Evolutionary conservation across 2,113 vertebrate genomes (phyloP).

Genomic region (Felis catus): DNA sequence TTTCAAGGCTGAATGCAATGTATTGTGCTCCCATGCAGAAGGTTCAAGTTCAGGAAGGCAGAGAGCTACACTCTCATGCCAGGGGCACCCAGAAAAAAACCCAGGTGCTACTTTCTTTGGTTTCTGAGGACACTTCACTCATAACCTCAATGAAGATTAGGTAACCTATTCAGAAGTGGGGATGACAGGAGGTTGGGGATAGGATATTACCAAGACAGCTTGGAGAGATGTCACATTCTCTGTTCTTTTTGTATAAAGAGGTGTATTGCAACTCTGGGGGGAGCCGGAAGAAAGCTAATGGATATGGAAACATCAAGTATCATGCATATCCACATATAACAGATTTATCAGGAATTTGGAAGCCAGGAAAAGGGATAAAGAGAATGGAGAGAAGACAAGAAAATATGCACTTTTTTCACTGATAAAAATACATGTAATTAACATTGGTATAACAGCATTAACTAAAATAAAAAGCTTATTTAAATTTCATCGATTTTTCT

Average conservation of each 20-base stretch:
- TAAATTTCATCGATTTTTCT: background rate
- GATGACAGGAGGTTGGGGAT: background rate
- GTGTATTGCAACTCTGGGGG: background rate
- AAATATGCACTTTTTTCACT: background rate
- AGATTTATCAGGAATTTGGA: background rate
- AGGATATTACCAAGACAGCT: conserved; percentile 20
- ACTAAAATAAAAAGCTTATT: background rate
- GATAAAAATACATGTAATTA: background rate
- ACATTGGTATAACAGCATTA: background rate
- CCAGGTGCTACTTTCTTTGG: conserved; percentile 19
- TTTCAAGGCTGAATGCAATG: background rate
- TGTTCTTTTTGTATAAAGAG: background rate
- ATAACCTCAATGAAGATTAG: background rate
- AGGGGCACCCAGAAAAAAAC: background rate
- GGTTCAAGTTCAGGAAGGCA: background rate
- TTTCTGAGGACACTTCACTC: background rate
- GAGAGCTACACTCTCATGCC: background rate
- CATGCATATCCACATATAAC: background rate
- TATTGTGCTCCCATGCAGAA: conserved; percentile 64
- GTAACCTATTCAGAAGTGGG: conserved; percentile 22
- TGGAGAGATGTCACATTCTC: background rate
- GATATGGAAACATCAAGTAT: background rate
- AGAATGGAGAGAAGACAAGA: background rate
- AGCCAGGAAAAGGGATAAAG: background rate
- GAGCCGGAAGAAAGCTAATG: conserved; percentile 36